Conservation (phyloP, 2,888 invertebrate species). For the Argyresthia goedartella region DNA sequence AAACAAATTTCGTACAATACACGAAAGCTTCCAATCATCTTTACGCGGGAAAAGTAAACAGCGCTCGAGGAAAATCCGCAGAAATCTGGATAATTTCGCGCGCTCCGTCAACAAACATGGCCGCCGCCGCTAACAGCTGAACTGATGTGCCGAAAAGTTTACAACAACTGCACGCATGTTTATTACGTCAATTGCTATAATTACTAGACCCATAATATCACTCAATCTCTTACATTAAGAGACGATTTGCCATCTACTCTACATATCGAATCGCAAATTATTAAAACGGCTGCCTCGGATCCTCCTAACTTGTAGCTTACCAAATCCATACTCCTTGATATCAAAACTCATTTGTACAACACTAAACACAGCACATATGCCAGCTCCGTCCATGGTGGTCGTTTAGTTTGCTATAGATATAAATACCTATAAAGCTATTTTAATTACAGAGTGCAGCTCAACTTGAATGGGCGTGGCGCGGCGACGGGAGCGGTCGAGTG, state of each 20-base stretch:
- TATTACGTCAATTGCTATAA: constrained; percentile 1
- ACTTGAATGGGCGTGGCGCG: constrained; percentile 5
- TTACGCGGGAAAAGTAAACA: constrained; percentile 26
- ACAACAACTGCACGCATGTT: neutral
- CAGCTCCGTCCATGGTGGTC: neutral
- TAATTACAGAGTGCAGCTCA: neutral
- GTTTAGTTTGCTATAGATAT: neutral
- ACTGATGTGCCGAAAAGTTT: constrained; percentile 37
- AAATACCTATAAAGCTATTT: neutral
- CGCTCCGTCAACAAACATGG: constrained; percentile 50
- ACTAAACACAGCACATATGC: no score
- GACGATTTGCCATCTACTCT: no score
- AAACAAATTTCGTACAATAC: constrained; percentile 14
- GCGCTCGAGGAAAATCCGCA: constrained; percentile 22
- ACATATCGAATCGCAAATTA: no score
- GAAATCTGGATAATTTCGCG: constrained; percentile 63
- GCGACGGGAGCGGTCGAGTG: constrained; percentile 7
- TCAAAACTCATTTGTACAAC: no score
- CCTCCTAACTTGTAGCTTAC: no score
- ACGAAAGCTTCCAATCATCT: constrained; percentile 21
- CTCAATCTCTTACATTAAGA: no score
- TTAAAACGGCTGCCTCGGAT: no score
- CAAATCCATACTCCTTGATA: no score
- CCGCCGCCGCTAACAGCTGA: constrained; percentile 22
- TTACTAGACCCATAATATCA: no score